These are phyloP conservation scores for Magallana angulata DNA, from an alignment of 1,140 invertebrate species.

Conservation along the genomic window DNA sequence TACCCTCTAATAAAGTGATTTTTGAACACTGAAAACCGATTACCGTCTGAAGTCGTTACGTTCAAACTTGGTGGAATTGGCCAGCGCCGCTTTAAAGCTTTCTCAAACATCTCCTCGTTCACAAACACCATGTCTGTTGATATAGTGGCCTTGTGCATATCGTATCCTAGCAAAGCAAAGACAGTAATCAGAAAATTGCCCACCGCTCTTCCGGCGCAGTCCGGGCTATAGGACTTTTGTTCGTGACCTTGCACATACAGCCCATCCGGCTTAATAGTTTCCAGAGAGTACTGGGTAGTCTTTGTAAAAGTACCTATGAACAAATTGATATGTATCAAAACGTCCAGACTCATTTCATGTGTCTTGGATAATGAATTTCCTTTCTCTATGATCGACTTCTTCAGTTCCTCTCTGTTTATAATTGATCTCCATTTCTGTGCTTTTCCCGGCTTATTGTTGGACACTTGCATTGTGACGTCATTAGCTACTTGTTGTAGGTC, in stretches of 20 bases:
- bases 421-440: background rate
- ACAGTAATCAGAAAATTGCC: background rate
- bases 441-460: background rate
- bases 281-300: background rate
- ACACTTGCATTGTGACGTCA: background rate
- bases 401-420: background rate
- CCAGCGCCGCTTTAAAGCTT: background rate
- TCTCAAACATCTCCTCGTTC: background rate
- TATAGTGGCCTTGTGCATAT: background rate
- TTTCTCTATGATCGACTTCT: background rate
- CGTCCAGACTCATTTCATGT: background rate
- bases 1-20: too few relatives aligned
- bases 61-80: background rate
- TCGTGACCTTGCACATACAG: background rate
- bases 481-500: background rate
- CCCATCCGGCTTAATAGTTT: background rate
- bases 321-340: background rate
- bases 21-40: background rate
- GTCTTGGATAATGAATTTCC: conserved; percentile 12
- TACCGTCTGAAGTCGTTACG: background rate
- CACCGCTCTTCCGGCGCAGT: background rate
- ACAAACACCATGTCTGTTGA: background rate
- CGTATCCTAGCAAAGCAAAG: background rate
- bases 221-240: background rate
- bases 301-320: background rate